A percentile compares a stretch with the other conserved stretches of the same genome.
Conservation (phyloP, 1,140 invertebrate genomes). For the Drosophila nasuta region DNA sequence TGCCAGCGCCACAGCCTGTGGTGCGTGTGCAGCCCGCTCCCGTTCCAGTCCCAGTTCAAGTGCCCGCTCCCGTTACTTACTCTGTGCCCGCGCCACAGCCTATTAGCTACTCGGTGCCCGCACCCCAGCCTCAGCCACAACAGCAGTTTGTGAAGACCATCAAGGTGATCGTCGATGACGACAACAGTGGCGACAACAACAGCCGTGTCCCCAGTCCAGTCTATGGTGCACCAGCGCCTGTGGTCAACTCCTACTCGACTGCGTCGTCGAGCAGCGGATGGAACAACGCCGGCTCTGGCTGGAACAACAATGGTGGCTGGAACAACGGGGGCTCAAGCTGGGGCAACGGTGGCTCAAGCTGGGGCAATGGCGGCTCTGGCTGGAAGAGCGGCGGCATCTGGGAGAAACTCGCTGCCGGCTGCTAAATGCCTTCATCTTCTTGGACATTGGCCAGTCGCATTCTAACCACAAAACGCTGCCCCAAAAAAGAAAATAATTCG, state of each 20-base stretch:
- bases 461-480: constrained; percentile 29
- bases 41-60: constrained; percentile 28
- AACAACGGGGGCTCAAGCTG: constrained; percentile 44
- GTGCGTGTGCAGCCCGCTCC: constrained; percentile 41
- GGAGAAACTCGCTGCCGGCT: constrained; percentile 71
- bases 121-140: constrained; percentile 35
- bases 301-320: constrained; percentile 23
- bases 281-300: constrained; percentile 29
- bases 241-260: constrained; percentile 40
- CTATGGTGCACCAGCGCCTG: constrained; percentile 66
- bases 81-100: constrained; percentile 40
- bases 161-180: constrained; percentile 73
- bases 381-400: constrained; percentile 78
- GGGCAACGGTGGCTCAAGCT: constrained; percentile 31
- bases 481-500: not conserved
- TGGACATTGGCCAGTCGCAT: not conserved
- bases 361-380: constrained; percentile 28
- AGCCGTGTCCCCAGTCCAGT: constrained; percentile 51
- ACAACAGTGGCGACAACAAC: constrained; percentile 15
- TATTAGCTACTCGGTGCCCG: constrained; percentile 34
- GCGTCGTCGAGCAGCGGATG: constrained; percentile 43
- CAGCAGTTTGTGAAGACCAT: constrained; percentile 76
- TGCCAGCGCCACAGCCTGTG: constrained; percentile 45
- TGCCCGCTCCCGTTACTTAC: constrained; percentile 38
- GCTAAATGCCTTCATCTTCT: constrained; percentile 39